Evolutionary conservation across 2,888 invertebrate species (phyloP).

Genomic region (Nematopogon swammerdamellus): DNA sequence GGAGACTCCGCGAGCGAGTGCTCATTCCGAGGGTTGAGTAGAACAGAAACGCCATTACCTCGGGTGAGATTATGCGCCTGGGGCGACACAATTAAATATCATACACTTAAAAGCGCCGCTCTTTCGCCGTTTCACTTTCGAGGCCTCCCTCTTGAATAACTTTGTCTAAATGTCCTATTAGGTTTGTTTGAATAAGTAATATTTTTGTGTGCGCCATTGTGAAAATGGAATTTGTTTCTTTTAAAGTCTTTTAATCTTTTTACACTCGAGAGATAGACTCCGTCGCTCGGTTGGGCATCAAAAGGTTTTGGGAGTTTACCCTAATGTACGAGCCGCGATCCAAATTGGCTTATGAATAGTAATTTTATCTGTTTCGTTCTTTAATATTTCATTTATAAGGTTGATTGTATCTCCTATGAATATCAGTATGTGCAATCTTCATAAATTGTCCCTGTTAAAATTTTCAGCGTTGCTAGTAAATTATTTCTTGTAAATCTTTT

Average conservation of each 20-base stretch:
- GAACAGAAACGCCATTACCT: slow-evolving; percentile 58
- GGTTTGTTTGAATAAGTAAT: slow-evolving; percentile 58
- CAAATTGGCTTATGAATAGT: too few species aligned
- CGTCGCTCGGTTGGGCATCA: not conserved
- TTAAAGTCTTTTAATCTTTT: slow-evolving; percentile 52
- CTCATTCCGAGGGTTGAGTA: slow-evolving; percentile 14
- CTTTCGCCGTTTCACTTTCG: slow-evolving; percentile 54
- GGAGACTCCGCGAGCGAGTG: slow-evolving; percentile 2
- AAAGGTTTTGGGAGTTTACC: too few species aligned
- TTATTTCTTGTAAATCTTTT: too few species aligned
- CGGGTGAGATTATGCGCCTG: slow-evolving; percentile 58
- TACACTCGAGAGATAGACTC: slow-evolving; percentile 10
- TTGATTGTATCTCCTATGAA: too few species aligned
- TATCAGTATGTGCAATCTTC: too few species aligned
- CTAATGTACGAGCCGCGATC: too few species aligned
- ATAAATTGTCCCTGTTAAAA: too few species aligned
- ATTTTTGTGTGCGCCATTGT: slow-evolving; percentile 55
- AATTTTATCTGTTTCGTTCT: too few species aligned
- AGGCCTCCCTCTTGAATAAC: slow-evolving; percentile 34
- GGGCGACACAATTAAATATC: slow-evolving; percentile 59
- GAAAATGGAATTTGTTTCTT: slow-evolving; percentile 54
- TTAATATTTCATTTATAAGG: too few species aligned
- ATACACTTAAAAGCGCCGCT: slow-evolving; percentile 59
- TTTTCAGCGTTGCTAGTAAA: too few species aligned
- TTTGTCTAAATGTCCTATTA: slow-evolving; percentile 51